These are phyloP conservation scores for Atta cephalotes DNA, from an alignment of 1,140 invertebrate genomes.

Conservation along the genomic window DNA sequence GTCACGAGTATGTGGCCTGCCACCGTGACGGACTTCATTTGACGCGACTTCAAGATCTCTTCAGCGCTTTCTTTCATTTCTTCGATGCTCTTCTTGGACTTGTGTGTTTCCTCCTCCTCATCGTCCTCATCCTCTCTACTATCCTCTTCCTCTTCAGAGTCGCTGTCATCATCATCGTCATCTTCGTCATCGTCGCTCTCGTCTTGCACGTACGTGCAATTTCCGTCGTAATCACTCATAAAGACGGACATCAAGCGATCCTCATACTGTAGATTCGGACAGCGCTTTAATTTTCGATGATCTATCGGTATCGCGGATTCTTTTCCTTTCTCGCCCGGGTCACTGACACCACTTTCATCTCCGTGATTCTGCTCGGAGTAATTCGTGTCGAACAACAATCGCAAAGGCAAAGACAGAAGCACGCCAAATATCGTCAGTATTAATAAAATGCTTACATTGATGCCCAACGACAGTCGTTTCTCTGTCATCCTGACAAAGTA, in stretches of 20 bases:
- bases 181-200: neutral
- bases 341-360: neutral
- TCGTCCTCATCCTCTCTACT: neutral
- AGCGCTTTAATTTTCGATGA: slow-evolving; percentile 75
- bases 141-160: slow-evolving; percentile 18
- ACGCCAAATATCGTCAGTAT: slow-evolving; percentile 79
- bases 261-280: slow-evolving; percentile 76
- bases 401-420: slow-evolving; percentile 78
- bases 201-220: slow-evolving; percentile 73
- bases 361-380: slow-evolving; percentile 67
- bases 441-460: slow-evolving; percentile 80
- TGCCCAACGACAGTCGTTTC: slow-evolving; percentile 76
- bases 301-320: slow-evolving; percentile 65
- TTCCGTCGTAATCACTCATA: slow-evolving; percentile 79
- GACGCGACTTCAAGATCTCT: slow-evolving; percentile 66
- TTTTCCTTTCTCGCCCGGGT: neutral
- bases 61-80: slow-evolving; percentile 60
- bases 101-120: neutral
- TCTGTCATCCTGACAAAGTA: slow-evolving; percentile 61
- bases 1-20: slow-evolving; percentile 80
- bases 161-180: slow-evolving; percentile 10
- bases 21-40: slow-evolving; percentile 76
- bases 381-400: slow-evolving; percentile 77
- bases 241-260: slow-evolving; percentile 71
- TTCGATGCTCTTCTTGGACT: slow-evolving; percentile 45